Conservation (phyloP, 2,797 vertebrate species). For the Lacerta agilis region DNA sequence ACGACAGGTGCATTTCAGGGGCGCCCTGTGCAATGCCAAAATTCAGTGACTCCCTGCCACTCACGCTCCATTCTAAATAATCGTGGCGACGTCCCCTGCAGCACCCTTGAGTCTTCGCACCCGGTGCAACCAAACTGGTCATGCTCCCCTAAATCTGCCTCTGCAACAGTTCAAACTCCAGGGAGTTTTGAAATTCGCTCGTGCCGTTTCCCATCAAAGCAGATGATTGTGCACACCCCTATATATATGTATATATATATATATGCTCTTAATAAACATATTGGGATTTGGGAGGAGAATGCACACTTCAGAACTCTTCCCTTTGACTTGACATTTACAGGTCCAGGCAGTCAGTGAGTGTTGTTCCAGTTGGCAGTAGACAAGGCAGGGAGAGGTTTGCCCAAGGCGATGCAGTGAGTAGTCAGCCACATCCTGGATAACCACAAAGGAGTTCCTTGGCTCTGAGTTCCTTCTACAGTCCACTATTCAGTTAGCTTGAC, state of each 20-base stretch:
- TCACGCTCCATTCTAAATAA: too few relatives aligned
- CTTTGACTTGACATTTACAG: not conserved
- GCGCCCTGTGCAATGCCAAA: too few relatives aligned
- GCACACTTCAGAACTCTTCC: not conserved
- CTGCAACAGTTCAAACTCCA: not conserved
- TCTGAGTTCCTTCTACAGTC: not conserved
- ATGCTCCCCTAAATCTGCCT: too few relatives aligned
- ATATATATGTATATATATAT: too few relatives aligned
- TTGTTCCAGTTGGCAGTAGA: constrained; percentile 61
- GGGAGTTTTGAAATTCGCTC: not conserved
- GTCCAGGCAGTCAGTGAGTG: constrained; percentile 39
- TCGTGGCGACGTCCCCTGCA: too few relatives aligned
- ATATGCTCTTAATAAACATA: not conserved
- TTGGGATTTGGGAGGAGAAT: not conserved
- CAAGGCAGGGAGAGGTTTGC: constrained; percentile 57
- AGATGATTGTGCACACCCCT: not conserved
- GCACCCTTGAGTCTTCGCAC: too few relatives aligned
- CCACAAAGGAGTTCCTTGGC: constrained; percentile 44
- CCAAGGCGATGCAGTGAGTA: constrained; percentile 60
- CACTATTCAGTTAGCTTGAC: constrained; percentile 15
- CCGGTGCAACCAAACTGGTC: too few relatives aligned
- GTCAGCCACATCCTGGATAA: constrained; percentile 47
- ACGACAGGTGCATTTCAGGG: too few relatives aligned
- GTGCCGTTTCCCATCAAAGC: not conserved
- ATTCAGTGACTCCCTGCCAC: too few relatives aligned